Base-by-base conservation (phyloP, 2,113 vertebrate genomes). In the Trogon surrucura region DNA sequence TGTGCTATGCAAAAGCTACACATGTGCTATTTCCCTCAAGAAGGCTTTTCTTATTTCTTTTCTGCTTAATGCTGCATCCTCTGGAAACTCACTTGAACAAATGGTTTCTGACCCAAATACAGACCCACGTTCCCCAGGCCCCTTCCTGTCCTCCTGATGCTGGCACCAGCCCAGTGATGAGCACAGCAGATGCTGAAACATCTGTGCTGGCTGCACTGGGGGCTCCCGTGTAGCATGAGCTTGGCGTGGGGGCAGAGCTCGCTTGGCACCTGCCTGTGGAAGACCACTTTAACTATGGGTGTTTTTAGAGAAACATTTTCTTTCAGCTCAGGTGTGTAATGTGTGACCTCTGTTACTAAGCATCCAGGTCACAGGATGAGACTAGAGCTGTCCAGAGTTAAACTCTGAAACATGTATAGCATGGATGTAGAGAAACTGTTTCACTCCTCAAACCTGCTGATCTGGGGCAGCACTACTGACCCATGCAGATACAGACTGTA, bases 211-310 rank as follows among this genome's bases (percentile, higher is more conserved):
- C 50, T 12, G 45, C 32, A 7, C 10, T 21, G 62, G 5, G 61
- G 78, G 79, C 25, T 75, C 17, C 50, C 1, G 5, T 18, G 15
- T 38, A 65, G 57, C n/a, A 15, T 1, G 5, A 44, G 32, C 48
- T 69, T 0, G 0, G 36, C 21, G 2, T 2, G 32, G 30, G 54
- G 66, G 19, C 75, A 81, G 22, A 38, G 58, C 54, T 51, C 0
- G 0, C 30, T 50, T 81, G 80, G 71, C 48, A 44, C 13, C 60
- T 0, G 3, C 54, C 44, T 32, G 53, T 53, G 78, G 65, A 62
- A 72, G 48, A 32, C 19, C 48, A 13, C 6, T 2, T 18, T 58
- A 62, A 57, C 58, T 44, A 6, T 16, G n/a, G n/a, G 30, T 77
- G n/a, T 20, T 5, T 50, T 45, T 16, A 73, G 15, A 64, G 53